phyloP scores from a whole-genome alignment of 2,113 vertebrate genomes.

The Euleptes europaea region DNA sequence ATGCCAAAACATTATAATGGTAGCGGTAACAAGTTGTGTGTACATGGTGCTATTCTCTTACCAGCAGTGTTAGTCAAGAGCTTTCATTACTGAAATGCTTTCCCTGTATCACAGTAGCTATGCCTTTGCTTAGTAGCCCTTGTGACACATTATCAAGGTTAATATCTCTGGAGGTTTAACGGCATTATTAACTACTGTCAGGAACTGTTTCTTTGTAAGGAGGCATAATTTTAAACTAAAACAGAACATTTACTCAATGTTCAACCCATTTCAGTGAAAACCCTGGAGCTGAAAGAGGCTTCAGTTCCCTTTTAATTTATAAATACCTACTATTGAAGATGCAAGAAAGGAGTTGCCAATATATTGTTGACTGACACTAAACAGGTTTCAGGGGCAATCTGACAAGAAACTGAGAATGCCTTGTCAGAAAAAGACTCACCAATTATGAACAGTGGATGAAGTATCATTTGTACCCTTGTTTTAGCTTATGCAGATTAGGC shows the following conservation, averaged over 20 bases:
- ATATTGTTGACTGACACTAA: background rate
- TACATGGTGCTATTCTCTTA: background rate
- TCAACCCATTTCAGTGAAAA: background rate
- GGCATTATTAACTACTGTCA: background rate
- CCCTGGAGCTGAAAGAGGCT: background rate
- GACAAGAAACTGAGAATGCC: background rate
- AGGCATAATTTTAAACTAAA: background rate
- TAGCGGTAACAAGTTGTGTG: background rate
- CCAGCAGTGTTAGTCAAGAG: background rate
- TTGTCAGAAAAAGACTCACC: background rate
- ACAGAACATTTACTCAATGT: background rate
- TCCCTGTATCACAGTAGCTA: background rate
- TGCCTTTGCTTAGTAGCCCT: background rate
- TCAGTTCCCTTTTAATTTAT: background rate
- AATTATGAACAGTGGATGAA: background rate
- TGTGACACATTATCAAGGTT: background rate
- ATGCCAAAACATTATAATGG: background rate
- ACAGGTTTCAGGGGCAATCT: background rate
- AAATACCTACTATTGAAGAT: background rate
- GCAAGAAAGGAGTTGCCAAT: background rate
- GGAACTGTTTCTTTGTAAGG: background rate
- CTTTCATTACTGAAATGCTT: background rate
- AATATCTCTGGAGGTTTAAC: background rate
- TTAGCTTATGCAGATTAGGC: background rate
- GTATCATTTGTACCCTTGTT: background rate